phyloP scores from a whole-genome alignment of 2,113 vertebrate genomes.

The Coracopsis vasa region DNA sequence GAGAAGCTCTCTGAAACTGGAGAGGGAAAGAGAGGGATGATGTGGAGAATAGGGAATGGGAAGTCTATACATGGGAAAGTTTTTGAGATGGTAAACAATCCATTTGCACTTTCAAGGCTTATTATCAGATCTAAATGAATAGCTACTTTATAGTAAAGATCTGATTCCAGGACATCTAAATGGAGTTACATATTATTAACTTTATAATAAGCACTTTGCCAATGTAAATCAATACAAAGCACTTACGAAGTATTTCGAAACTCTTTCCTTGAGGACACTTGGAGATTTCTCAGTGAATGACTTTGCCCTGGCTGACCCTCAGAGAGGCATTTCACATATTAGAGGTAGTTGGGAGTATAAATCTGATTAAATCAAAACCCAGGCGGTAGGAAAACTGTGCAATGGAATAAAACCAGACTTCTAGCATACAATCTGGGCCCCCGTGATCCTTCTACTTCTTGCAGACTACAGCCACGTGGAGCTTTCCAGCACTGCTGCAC shows the following conservation, averaged over 20 bases:
- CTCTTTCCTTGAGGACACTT: neutral
- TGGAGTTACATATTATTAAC: neutral
- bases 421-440: fast-evolving
- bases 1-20: neutral
- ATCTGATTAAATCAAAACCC: neutral
- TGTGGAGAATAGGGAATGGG: fast-evolving
- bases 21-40: neutral
- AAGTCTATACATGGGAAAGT: neutral
- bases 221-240: neutral
- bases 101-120: neutral
- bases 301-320: neutral
- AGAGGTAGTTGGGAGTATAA: neutral
- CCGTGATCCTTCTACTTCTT: neutral
- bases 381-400: neutral
- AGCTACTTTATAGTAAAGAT: neutral
- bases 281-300: neutral
- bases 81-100: neutral
- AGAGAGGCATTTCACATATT: neutral
- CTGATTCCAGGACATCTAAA: neutral
- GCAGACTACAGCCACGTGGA: fast-evolving
- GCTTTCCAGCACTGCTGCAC: neutral
- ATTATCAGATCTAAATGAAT: neutral
- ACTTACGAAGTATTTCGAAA: neutral
- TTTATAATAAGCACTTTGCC: neutral
- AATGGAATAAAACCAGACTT: neutral